phyloP scores from a whole-genome alignment of 1,140 invertebrate species.

The Choristoneura fumiferana region DNA sequence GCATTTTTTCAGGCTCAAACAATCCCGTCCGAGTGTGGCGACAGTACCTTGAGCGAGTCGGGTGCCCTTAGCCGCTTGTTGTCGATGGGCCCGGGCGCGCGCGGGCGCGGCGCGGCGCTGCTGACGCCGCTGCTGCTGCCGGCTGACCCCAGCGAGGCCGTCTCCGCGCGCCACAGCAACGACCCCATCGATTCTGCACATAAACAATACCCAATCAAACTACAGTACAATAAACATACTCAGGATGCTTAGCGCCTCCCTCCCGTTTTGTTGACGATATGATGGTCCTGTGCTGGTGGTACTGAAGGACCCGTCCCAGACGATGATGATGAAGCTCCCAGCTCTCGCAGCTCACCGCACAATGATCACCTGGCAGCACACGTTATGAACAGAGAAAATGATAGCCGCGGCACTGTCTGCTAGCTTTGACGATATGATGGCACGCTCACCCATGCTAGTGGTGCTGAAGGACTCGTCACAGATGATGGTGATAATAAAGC shows the following conservation, averaged over 20 bases:
- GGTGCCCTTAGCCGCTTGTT: slow-evolving; percentile 84
- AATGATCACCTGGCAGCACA: no score
- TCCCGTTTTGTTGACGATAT: no score
- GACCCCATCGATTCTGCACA: slow-evolving; percentile 80
- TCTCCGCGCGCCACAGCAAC: slow-evolving; percentile 78
- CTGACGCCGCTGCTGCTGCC: slow-evolving; percentile 81
- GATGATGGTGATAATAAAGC: no score
- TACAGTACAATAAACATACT: background rate
- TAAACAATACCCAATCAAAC: slow-evolving; percentile 2
- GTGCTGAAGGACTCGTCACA: slow-evolving; percentile 83
- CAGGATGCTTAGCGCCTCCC: no score
- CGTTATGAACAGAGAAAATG: no score
- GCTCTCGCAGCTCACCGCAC: no score
- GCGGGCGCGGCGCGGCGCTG: slow-evolving; percentile 67
- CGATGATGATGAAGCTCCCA: no score
- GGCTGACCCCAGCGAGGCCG: slow-evolving; percentile 72
- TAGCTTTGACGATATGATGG: background rate
- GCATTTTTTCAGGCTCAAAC: no score
- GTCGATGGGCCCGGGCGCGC: slow-evolving; percentile 86
- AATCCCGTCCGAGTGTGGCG: no score
- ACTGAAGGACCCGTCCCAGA: slow-evolving; percentile 81
- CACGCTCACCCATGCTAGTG: slow-evolving; percentile 77
- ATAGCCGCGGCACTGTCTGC: no score
- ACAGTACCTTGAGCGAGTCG: slow-evolving; percentile 82
- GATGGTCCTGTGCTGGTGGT: slow-evolving; percentile 77